A percentile compares a stretch with the other conserved stretches of the same genome.
These are phyloP conservation scores for Hypanus sabinus DNA, from an alignment of 2,113 vertebrate species.

Conservation along the genomic window DNA sequence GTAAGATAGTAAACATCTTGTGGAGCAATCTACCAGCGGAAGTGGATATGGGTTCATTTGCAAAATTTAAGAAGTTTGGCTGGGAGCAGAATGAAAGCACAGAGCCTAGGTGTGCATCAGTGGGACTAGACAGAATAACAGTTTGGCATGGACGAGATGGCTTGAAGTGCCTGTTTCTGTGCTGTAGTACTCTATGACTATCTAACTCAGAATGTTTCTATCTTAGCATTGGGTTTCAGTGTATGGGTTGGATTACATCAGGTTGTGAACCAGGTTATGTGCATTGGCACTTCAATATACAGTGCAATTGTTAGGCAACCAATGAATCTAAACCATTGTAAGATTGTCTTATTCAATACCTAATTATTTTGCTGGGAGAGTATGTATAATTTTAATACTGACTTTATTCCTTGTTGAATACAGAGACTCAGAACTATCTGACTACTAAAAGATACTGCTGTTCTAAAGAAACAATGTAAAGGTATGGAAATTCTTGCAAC, in stretches of 20 bases:
- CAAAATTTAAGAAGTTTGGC: too few species aligned
- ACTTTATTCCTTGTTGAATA: slow-evolving; percentile 52
- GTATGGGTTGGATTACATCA: not conserved
- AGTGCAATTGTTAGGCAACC: not conserved
- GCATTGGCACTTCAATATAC: not conserved
- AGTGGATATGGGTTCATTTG: too few species aligned
- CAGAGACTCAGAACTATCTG: slow-evolving; percentile 52
- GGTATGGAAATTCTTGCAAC: slow-evolving; percentile 50
- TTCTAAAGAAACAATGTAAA: slow-evolving; percentile 44
- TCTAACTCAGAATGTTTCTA: not conserved
- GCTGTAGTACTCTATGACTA: too few species aligned
- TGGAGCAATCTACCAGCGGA: too few species aligned
- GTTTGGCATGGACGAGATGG: too few species aligned
- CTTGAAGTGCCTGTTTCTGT: too few species aligned
- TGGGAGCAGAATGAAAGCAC: too few species aligned
- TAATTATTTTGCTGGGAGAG: not conserved
- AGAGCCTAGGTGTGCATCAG: too few species aligned
- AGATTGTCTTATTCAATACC: not conserved
- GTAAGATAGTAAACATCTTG: not conserved
- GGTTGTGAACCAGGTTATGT: not conserved
- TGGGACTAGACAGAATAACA: too few species aligned
- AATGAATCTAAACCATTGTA: not conserved
- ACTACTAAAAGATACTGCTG: slow-evolving; percentile 49
- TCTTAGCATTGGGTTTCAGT: not conserved
- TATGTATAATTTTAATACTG: not conserved